Base-by-base conservation (phyloP, 1,140 invertebrate genomes). In the Papilio machaon region DNA sequence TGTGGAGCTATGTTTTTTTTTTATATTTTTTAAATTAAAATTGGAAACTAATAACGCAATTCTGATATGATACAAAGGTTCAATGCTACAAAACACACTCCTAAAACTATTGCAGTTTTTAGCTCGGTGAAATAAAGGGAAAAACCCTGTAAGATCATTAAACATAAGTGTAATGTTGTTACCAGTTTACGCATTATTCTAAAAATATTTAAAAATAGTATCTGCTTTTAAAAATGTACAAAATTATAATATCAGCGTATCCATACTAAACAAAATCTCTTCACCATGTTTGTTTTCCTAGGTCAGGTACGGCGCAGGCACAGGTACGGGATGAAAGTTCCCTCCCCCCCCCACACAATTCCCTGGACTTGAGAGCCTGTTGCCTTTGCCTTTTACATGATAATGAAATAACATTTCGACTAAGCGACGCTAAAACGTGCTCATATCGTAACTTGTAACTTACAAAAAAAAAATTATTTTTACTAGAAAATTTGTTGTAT, bases 271-370 rank as follows among this genome's bases (percentile, higher is more conserved):
- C 79, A 67, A 35, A 82, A 77, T 60, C 82, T 78, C 46, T 54
- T 43, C 54, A 43, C 82, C 83, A 87, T 92, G 82, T 88, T 91
- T 91, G 90, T 93, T 93, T 93, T 94, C 90, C 91, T 93, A 92
- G 91, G 90, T 92, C 91, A 94, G 92, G 92, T 93, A 92, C 83
- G 86, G 90, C 89, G 87, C 86, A 80, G 64, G 85, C 91, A 91
- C 90, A 92, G 91, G 90, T 91, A 92, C 81, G 58, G 15, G 73
- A 80, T 81, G 83, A 82, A 84, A 86, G 77, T 81, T 74, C 87
- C 81, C 82, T 77, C 85, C 80, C 46, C 73, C 15, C 46, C 73
- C n/a, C n/a, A n/a, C 13, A 78, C 60, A 43, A 79, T 43, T 43
- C 58, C 58, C 73, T 77, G 70, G 73, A 15, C 76, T 89, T 84